Conservation (phyloP, 2,888 invertebrate species). For the Maniola hyperantus region DNA sequence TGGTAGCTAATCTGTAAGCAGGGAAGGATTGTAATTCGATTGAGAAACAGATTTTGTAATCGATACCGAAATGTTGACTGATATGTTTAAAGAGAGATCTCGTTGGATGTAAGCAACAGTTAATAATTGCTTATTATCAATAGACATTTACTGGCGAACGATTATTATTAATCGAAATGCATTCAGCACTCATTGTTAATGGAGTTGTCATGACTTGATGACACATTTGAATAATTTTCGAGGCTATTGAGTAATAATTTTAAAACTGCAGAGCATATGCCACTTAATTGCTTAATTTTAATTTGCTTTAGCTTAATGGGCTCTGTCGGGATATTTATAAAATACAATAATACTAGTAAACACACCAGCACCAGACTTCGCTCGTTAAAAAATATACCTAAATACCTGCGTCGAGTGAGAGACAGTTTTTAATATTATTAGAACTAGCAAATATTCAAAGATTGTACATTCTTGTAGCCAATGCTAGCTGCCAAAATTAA, state of each 20-base stretch:
- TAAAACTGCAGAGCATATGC: slow-evolving; percentile 8
- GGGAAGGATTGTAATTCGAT: not conserved
- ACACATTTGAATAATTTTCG: slow-evolving; percentile 46
- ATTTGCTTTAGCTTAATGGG: slow-evolving; percentile 12
- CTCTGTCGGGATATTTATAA: not conserved
- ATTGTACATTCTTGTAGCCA: too few relatives aligned
- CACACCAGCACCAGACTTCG: too few relatives aligned
- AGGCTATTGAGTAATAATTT: slow-evolving; percentile 31
- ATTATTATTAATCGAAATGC: slow-evolving; percentile 62
- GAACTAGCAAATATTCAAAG: too few relatives aligned
- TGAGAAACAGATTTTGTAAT: slow-evolving; percentile 25
- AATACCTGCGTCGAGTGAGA: too few relatives aligned
- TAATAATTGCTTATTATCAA: slow-evolving; percentile 50
- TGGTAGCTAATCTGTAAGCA: not conserved
- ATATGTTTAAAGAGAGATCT: slow-evolving; percentile 30
- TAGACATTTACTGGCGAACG: slow-evolving; percentile 47
- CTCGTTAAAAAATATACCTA: too few relatives aligned
- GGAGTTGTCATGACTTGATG: slow-evolving; percentile 50
- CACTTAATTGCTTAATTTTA: slow-evolving; percentile 9
- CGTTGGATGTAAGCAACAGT: slow-evolving; percentile 41
- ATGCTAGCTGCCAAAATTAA: too few relatives aligned
- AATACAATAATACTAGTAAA: not conserved
- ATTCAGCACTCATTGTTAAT: slow-evolving; percentile 55
- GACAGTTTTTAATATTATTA: too few relatives aligned
- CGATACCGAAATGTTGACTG: slow-evolving; percentile 22